A percentile compares a stretch with the other conserved stretches of the same genome.
These are phyloP conservation scores for Netelia fuscicornis DNA, from an alignment of 2,888 invertebrate genomes.

Conservation along the genomic window DNA sequence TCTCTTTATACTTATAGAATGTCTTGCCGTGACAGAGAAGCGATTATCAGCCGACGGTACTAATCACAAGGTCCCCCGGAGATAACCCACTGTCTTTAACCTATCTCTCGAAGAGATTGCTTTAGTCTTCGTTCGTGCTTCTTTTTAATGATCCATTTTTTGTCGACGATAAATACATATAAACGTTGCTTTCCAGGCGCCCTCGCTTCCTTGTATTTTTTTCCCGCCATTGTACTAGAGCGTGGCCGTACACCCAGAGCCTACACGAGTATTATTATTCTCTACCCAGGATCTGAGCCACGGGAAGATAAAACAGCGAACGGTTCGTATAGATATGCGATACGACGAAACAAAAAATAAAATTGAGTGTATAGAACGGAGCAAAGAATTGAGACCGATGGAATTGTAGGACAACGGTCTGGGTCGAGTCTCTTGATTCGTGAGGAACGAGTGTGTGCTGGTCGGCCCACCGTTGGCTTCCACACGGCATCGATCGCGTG, in stretches of 20 bases:
- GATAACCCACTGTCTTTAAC: slow-evolving; percentile 77
- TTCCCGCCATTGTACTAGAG: slow-evolving; percentile 59
- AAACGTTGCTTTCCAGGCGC: neutral
- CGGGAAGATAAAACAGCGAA: slow-evolving; percentile 30
- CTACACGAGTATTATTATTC: too few relatives aligned
- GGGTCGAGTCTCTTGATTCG: slow-evolving; percentile 28
- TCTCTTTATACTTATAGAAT: slow-evolving; percentile 13
- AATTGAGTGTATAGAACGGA: neutral
- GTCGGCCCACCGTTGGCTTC: slow-evolving; percentile 57
- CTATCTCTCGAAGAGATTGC: slow-evolving; percentile 31
- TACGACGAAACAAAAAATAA: neutral
- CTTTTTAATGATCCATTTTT: neutral
- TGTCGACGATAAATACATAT: neutral
- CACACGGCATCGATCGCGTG: slow-evolving; percentile 70
- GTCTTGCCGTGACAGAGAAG: slow-evolving; percentile 66
- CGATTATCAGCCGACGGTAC: slow-evolving; percentile 78
- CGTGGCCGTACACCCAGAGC: neutral
- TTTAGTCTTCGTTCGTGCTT: slow-evolving; percentile 52
- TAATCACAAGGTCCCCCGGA: slow-evolving; percentile 79
- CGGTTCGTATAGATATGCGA: slow-evolving; percentile 14
- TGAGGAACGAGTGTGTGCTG: slow-evolving; percentile 17
- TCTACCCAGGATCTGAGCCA: slow-evolving; percentile 14
- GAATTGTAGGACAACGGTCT: slow-evolving; percentile 36
- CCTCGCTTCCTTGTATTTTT: neutral
- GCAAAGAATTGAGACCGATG: neutral